Evolutionary conservation across 2,888 invertebrate species (phyloP), one percentile per base, ranked within the genome.

Genomic region (Polydrusus tereticollis): DNA sequence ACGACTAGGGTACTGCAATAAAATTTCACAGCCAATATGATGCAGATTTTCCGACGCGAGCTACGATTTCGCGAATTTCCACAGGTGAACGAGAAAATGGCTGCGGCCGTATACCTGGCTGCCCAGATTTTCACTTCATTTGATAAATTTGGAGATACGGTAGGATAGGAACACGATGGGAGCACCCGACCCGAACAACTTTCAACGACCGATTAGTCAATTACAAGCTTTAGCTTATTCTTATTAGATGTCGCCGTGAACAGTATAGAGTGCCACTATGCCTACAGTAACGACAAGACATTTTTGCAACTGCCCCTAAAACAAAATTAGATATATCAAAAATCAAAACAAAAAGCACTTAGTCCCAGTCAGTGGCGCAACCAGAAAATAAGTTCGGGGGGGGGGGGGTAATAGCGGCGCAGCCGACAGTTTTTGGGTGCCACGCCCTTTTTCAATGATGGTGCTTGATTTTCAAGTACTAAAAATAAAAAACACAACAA

Each of bases 61-160:
- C 38, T 55, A 45, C 16, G 23, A 23, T 38, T 33, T 59, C 60
- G 14, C 67, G 67, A 71, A 16, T 72, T 68, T 58, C 58, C 38
- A 67, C 66, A 67, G 62, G 71, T 66, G 45, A 57, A 72, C 58
- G 81, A 83, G 83, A 85, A 85, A 84, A 85, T 85, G 85, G 85
- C 85, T 84, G 82, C 85, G 83, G 80, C 65, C 72, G 68, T 68
- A 73, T 41, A 38, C 82, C 83, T 75, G 78, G 76, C 20, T 80
- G 80, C 83, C 83, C 82, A 80, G 83, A 83, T 83, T 84, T 82
- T 83, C 81, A 83, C 82, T 84, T 82, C 82, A 79, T 80, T 82
- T 80, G 78, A 75, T 73, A 76, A 50, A 64, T 62, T 70, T 70
- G 58, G 21, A 70, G 63, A 70, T 20, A 68, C 20, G 45, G 78